These are phyloP conservation scores for Takifugu bimaculatus DNA, from an alignment of 2,113 vertebrate genomes.

Conservation along the genomic window DNA sequence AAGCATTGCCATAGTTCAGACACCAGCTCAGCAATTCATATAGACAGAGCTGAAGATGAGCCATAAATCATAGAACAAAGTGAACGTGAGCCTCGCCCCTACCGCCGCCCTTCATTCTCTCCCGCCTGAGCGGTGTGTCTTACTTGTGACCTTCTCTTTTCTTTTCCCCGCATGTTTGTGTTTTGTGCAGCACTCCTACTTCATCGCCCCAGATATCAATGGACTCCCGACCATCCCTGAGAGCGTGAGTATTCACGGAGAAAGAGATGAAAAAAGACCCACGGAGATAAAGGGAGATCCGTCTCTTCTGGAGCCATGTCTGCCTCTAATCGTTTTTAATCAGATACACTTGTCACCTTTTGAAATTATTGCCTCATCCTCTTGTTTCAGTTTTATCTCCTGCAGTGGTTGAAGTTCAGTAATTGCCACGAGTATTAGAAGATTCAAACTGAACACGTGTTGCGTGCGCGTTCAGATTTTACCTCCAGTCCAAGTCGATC, in stretches of 20 bases:
- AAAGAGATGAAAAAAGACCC: constrained; percentile 26
- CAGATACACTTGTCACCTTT: constrained; percentile 66
- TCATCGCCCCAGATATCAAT: constrained; percentile 93
- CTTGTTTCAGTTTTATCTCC: constrained; percentile 59
- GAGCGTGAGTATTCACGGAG: constrained; percentile 85
- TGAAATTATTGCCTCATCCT: constrained; percentile 66
- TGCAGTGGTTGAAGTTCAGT: constrained; percentile 46
- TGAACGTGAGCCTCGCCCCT: constrained; percentile 46
- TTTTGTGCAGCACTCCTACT: constrained; percentile 86
- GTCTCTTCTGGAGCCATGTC: constrained; percentile 54
- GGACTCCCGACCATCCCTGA: constrained; percentile 97
- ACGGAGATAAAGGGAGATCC: constrained; percentile 44
- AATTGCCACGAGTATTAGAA: constrained; percentile 34
- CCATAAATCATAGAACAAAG: constrained; percentile 74
- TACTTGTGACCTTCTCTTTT: constrained; percentile 61
- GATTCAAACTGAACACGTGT: constrained; percentile 33
- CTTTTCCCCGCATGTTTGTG: constrained; percentile 62
- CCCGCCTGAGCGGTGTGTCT: constrained; percentile 52
- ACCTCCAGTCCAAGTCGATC: constrained; percentile 2
- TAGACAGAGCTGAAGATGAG: constrained; percentile 73
- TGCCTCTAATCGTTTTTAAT: constrained; percentile 64
- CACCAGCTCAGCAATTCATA: constrained; percentile 72
- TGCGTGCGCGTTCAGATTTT: constrained; percentile 9
- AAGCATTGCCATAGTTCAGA: constrained; percentile 72
- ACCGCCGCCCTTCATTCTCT: constrained; percentile 43